Conservation (phyloP, 2,888 invertebrate species). For the Exephanes ischioxanthus region DNA sequence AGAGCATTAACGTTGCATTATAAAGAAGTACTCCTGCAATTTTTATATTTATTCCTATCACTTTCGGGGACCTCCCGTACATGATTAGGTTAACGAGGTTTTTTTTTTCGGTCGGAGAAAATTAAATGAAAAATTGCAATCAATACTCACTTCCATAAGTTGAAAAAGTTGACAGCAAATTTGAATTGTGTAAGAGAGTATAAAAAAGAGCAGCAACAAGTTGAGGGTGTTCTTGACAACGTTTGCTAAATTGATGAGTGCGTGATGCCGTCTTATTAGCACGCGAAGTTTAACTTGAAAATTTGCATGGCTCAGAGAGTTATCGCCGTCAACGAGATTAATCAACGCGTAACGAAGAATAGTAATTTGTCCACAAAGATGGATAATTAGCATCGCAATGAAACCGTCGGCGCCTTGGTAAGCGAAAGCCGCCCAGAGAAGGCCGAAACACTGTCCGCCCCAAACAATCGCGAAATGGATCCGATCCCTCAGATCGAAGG, state of each 20-base stretch:
- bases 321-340: slow-evolving; percentile 5
- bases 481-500: slow-evolving; percentile 23
- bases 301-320: neutral
- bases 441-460: neutral
- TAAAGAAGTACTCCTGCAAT: neutral
- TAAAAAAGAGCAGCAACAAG: neutral
- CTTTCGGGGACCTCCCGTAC: too few relatives aligned
- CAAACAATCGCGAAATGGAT: neutral
- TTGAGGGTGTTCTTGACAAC: neutral
- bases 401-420: slow-evolving; percentile 73
- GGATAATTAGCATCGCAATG: slow-evolving; percentile 72
- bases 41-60: neutral
- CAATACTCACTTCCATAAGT: neutral
- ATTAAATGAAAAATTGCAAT: neutral
- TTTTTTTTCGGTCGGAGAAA: neutral
- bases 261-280: neutral
- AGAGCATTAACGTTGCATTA: neutral
- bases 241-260: neutral
- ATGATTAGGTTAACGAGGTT: too few relatives aligned
- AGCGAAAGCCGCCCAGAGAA: slow-evolving; percentile 35
- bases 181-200: slow-evolving; percentile 2
- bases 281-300: neutral
- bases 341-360: slow-evolving; percentile 16
- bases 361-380: slow-evolving; percentile 74
- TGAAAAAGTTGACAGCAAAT: neutral